phyloP scores from a whole-genome alignment of 2,888 invertebrate genomes.

The Tridacna crocea region DNA sequence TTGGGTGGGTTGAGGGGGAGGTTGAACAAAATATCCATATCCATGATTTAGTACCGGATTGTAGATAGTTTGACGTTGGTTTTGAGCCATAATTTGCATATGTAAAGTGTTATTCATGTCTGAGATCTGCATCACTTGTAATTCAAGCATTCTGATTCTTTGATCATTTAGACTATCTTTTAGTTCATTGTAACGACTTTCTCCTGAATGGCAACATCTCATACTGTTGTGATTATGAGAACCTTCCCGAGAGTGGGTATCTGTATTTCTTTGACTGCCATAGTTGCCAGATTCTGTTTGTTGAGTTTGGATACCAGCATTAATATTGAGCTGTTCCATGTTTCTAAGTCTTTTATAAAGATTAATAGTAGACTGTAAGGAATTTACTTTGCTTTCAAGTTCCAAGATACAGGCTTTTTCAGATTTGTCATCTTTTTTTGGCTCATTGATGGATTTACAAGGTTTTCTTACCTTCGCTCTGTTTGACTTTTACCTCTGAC shows the following conservation, averaged over 20 bases:
- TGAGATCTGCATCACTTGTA: not conserved
- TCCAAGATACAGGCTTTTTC: no score
- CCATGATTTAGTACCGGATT: no score
- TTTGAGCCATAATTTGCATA: not conserved
- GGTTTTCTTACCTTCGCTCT: slow-evolving; percentile 1
- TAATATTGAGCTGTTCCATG: not conserved
- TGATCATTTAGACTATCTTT: not conserved
- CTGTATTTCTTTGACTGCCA: no score
- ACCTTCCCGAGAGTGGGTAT: no score
- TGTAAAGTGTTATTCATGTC: not conserved
- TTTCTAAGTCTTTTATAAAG: not conserved
- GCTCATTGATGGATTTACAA: not conserved
- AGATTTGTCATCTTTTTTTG: not conserved
- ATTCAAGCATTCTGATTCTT: not conserved
- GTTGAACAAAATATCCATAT: no score
- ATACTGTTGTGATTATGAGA: not conserved
- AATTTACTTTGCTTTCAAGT: not conserved
- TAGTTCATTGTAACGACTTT: not conserved
- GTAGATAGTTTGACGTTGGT: not conserved
- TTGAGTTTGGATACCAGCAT: no score
- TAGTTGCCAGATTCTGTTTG: no score
- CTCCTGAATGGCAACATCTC: not conserved
- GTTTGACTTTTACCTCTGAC: no score
- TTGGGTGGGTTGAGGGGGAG: no score
- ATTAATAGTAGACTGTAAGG: not conserved